A percentile compares a stretch with the other conserved stretches of the same genome.
Conservation (phyloP, 2,797 vertebrate genomes). For the Lithobates sylvaticus region DNA sequence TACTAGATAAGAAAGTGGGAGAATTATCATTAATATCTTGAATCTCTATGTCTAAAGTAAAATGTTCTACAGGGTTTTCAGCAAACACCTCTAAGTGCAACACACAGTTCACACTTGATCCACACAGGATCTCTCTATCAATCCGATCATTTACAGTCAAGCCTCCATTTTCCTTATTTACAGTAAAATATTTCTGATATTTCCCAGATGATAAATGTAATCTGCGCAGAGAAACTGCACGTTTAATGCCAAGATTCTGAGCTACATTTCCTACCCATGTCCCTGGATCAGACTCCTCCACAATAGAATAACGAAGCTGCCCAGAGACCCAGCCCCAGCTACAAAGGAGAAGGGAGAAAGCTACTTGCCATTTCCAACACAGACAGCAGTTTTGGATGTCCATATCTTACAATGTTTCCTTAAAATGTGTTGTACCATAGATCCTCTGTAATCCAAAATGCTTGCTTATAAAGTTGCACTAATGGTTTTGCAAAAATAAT, state of each 20-base stretch:
- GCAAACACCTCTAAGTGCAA: slow-evolving; percentile 78
- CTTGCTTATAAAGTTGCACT: neutral
- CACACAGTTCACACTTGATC: slow-evolving; percentile 79
- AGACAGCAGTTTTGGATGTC: slow-evolving; percentile 70
- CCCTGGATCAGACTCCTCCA: too few species aligned
- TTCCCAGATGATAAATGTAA: slow-evolving; percentile 80
- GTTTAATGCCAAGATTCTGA: slow-evolving; percentile 68
- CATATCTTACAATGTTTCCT: slow-evolving; percentile 79
- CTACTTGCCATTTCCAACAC: slow-evolving; percentile 49
- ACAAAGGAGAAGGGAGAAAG: slow-evolving; percentile 78
- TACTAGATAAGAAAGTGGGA: slow-evolving; percentile 85
- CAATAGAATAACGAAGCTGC: too few species aligned
- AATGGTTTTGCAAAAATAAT: neutral
- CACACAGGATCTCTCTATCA: slow-evolving; percentile 82
- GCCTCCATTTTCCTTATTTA: slow-evolving; percentile 80
- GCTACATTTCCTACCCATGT: slow-evolving; percentile 23
- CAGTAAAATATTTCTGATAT: slow-evolving; percentile 81
- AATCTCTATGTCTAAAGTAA: slow-evolving; percentile 80
- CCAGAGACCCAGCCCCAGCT: too few species aligned
- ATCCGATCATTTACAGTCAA: slow-evolving; percentile 82
- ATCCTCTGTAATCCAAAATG: slow-evolving; percentile 66
- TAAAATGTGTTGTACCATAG: slow-evolving; percentile 78
- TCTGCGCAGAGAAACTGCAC: slow-evolving; percentile 79
- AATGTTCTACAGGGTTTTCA: slow-evolving; percentile 78
- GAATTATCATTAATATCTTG: slow-evolving; percentile 87